phyloP scores from a whole-genome alignment of 2,888 invertebrate species.

The Lasiommata megera region DNA sequence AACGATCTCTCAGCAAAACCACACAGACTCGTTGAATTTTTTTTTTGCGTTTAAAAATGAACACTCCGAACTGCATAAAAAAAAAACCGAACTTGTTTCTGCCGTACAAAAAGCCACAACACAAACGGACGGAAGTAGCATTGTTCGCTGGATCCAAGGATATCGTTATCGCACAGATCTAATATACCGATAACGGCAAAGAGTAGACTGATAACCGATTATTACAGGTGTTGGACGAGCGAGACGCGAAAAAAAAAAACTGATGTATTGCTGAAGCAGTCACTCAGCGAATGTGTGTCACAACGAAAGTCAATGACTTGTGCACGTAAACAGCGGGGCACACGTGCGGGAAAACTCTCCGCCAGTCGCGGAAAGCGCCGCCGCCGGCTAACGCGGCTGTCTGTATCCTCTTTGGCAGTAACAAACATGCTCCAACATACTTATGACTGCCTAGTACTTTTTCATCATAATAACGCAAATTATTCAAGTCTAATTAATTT shows the following conservation, averaged over 20 bases:
- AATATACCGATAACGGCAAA: constrained; percentile 28
- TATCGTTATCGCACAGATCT: constrained; percentile 23
- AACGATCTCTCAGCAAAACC: background rate
- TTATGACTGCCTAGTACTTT: too few relatives aligned
- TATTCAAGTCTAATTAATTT: too few relatives aligned
- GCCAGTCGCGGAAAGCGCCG: constrained; percentile 44
- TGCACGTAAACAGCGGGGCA: constrained; percentile 67
- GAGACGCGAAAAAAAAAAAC: constrained; percentile 54
- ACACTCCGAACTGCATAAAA: constrained; percentile 31
- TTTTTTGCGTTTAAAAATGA: too few relatives aligned
- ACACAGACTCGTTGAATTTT: background rate
- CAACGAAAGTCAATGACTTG: constrained; percentile 72
- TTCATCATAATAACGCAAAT: too few relatives aligned
- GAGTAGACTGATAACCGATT: constrained; percentile 11
- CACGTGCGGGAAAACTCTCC: constrained; percentile 62
- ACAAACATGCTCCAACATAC: too few relatives aligned
- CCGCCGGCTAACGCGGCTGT: background rate
- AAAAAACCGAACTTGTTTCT: constrained; percentile 33
- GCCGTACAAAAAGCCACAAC: constrained; percentile 29
- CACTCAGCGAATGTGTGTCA: constrained; percentile 78
- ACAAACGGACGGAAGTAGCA: constrained; percentile 10
- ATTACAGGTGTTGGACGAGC: background rate
- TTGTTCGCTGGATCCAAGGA: constrained; percentile 15
- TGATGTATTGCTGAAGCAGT: constrained; percentile 63
- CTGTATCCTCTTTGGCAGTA: background rate